phyloP scores from a whole-genome alignment of 92 coral and sea anemone genomes.

The Metridium senile region DNA sequence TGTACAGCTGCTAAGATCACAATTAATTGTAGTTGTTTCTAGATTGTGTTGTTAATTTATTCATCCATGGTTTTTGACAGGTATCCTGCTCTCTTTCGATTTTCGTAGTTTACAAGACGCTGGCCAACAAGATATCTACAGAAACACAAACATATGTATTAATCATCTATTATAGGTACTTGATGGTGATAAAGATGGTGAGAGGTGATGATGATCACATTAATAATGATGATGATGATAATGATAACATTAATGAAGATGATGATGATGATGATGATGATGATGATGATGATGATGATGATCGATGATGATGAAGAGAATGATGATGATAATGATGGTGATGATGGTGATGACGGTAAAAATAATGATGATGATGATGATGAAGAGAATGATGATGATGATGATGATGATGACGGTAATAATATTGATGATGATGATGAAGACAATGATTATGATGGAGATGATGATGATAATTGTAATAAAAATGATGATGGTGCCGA shows the following conservation, averaged over 20 bases:
- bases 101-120: slow-evolving; percentile 93
- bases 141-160: background rate
- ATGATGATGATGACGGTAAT: background rate
- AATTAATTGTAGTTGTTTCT: no score
- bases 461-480: background rate
- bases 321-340: background rate
- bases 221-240: background rate
- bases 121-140: slow-evolving; percentile 92
- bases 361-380: background rate
- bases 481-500: background rate
- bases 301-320: background rate
- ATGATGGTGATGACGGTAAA: background rate
- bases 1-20: no score
- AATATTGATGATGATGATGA: background rate
- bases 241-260: background rate
- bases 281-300: background rate
- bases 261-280: background rate
- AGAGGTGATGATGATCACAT: background rate
- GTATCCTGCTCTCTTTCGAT: slow-evolving; percentile 26
- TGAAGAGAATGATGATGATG: background rate
- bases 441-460: background rate
- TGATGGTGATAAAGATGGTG: background rate
- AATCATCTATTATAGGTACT: no score
- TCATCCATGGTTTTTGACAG: background rate
- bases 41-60: slow-evolving; percentile 1